Evolutionary conservation across 2,888 invertebrate genomes (phyloP).

Genomic region (Caenorhabditis macrosperma): DNA sequence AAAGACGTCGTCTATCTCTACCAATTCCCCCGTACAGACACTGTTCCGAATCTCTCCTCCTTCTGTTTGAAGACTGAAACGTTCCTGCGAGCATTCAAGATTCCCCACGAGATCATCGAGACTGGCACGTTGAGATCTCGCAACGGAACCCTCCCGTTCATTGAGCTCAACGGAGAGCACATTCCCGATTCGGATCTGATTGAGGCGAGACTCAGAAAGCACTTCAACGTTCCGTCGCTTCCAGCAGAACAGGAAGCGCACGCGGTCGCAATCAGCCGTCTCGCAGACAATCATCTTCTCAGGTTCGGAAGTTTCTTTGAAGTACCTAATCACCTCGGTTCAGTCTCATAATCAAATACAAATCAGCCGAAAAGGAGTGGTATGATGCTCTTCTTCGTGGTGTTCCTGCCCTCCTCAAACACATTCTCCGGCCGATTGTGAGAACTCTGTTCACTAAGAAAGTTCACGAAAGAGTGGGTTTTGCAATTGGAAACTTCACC

Average conservation of each 20-base stretch:
- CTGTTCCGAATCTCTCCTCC: slow-evolving; percentile 75
- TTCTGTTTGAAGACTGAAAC: slow-evolving; percentile 77
- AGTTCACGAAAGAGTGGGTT: slow-evolving; percentile 20
- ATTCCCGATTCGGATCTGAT: slow-evolving; percentile 54
- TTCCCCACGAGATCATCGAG: slow-evolving; percentile 70
- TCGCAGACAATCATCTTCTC: slow-evolving; percentile 44
- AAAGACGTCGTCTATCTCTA: slow-evolving; percentile 72
- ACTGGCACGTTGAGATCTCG: slow-evolving; percentile 16
- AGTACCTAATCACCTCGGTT: background rate
- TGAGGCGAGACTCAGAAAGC: slow-evolving; percentile 37
- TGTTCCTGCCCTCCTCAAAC: slow-evolving; percentile 22
- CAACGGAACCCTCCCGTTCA: slow-evolving; percentile 44
- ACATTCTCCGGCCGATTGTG: slow-evolving; percentile 17
- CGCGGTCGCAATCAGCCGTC: slow-evolving; percentile 30
- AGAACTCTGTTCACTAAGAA: slow-evolving; percentile 26
- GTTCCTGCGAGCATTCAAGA: slow-evolving; percentile 73
- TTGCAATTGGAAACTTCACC: slow-evolving; percentile 39
- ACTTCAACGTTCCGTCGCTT: slow-evolving; percentile 40
- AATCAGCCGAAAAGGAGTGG: slow-evolving; percentile 20
- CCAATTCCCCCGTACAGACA: slow-evolving; percentile 70
- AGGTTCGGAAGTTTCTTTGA: background rate
- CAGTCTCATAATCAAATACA: slow-evolving; percentile 31
- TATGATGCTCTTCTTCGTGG: slow-evolving; percentile 15
- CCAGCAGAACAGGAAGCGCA: slow-evolving; percentile 32
- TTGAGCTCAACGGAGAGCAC: slow-evolving; percentile 56